Evolutionary conservation across 2,888 invertebrate species (phyloP).

Genomic region (Leptarthrus brevirostris): DNA sequence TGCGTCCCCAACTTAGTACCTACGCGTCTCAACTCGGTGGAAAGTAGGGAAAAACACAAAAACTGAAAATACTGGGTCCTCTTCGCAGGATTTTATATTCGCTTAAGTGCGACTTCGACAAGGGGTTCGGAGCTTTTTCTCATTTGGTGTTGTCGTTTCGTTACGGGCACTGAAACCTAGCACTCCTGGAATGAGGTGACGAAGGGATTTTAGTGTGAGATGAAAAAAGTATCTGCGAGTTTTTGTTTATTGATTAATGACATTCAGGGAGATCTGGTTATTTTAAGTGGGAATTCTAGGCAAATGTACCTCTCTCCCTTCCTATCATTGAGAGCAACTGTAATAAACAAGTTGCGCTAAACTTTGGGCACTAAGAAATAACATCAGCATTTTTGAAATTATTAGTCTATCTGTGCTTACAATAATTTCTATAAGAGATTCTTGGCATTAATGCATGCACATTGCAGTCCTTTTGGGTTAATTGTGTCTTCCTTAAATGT

Average conservation of each 20-base stretch:
- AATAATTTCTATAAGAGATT: too few relatives aligned
- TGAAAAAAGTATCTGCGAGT: constrained; percentile 47
- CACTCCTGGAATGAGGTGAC: constrained; percentile 31
- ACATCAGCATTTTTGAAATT: too few relatives aligned
- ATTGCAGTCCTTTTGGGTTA: too few relatives aligned
- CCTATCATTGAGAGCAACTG: neutral
- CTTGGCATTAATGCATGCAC: too few relatives aligned
- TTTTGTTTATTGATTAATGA: constrained; percentile 53
- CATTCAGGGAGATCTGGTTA: constrained; percentile 51
- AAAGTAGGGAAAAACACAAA: constrained; percentile 35
- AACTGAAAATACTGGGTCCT: constrained; percentile 46
- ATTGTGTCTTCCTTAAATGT: too few relatives aligned
- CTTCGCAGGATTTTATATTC: constrained; percentile 44
- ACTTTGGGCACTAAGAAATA: too few relatives aligned
- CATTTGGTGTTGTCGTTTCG: constrained; percentile 44
- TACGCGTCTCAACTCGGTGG: constrained; percentile 9
- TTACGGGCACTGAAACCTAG: too few relatives aligned
- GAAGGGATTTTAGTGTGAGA: constrained; percentile 50
- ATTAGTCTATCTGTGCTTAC: too few relatives aligned
- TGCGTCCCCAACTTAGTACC: constrained; percentile 7
- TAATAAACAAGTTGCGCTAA: too few relatives aligned
- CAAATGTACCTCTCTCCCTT: neutral
- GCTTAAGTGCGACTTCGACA: constrained; percentile 48
- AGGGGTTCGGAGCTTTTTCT: constrained; percentile 34
- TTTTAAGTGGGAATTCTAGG: constrained; percentile 30